Base-by-base conservation (phyloP, 2,888 invertebrate species). In the Sipunculus nudus region DNA sequence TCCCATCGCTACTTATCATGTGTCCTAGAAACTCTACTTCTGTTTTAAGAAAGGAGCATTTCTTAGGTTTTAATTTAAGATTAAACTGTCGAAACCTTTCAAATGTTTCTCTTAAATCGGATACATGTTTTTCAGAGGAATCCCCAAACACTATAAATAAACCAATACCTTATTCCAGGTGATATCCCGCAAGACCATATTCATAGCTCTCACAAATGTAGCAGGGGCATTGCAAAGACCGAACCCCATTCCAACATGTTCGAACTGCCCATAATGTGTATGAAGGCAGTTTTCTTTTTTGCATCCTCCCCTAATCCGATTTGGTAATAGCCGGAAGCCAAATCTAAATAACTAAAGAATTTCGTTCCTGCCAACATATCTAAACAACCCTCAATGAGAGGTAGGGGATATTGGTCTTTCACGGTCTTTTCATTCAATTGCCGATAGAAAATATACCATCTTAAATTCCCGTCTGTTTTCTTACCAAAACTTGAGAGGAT, bases 261-360 rank as follows among this genome's bases (percentile, higher is more conserved):
- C 47, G 48, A 46, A 59, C 39, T 47, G 28, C 21, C 59, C 55
- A 19, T 32, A 31, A n/a, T 45, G 25, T 16, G 39, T 47, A 25
- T 1, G 29, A 59, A 59, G 19, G 54, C 47, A 26, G 59, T 59
- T 29, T 53, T 40, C n/a, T n/a, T n/a, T n/a, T n/a, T n/a, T n/a
- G n/a, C n/a, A n/a, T n/a, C n/a, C n/a, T n/a, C n/a, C n/a, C n/a
- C n/a, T n/a, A n/a, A n/a, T n/a, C n/a, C n/a, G n/a, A n/a, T n/a
- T n/a, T n/a, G n/a, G n/a, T n/a, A n/a, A n/a, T n/a, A n/a, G n/a
- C n/a, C n/a, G n/a, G n/a, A n/a, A n/a, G n/a, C n/a, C n/a, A n/a
- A n/a, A n/a, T n/a, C n/a, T n/a, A n/a, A n/a, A n/a, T n/a, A n/a
- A n/a, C n/a, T n/a, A n/a, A n/a, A n/a, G n/a, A n/a, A n/a, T n/a